Base-by-base conservation (phyloP, 2,113 vertebrate species). In the Halcyon malimbica region DNA sequence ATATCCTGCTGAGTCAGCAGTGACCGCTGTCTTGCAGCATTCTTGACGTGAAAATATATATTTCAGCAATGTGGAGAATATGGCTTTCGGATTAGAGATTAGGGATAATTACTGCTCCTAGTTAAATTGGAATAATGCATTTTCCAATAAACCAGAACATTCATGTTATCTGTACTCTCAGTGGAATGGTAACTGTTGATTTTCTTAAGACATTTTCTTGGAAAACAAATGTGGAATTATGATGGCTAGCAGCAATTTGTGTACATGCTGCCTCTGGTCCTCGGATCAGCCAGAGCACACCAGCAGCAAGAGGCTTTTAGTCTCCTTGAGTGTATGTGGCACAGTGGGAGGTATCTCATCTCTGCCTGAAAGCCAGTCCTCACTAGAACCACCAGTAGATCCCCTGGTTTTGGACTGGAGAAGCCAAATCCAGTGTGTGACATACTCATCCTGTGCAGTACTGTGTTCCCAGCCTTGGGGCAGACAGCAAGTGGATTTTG, bases 81-180 rank as follows among this genome's bases (percentile, higher is more conserved):
- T 8, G 26, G 50, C 20, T 81, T 35, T 74, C 59, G 62, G 84
- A 89, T 75, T 79, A 85, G 59, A 93, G 70, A 92, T 37, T 44
- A 67, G 31, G 37, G 37, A 53, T 59, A 85, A 90, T 73, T 91
- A 92, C 60, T 46, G 29, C 14, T 74, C 65, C 42, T 15, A 71
- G 51, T 33, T 78, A 59, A 89, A 92, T 11, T n/a, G 57, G 56
- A 94, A 54, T 83, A 86, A 83, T 18, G 29, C 46, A 41, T 77
- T 92, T 95, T 94, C 68, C 75, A 76, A 73, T 65, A 90, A 94
- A 93, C 21, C 54, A 46, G 63, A 90, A 48, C 13, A 44, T 68
- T 59, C 42, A 41, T 59, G 71, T 77, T 31, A 70, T 80, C 70
- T 51, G 37, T 80, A 85, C 24, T 0, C 29, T 31, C 51, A 93